Evolutionary conservation across 2,888 invertebrate species (phyloP).

Genomic region (Hirtodrosophila histrioides): DNA sequence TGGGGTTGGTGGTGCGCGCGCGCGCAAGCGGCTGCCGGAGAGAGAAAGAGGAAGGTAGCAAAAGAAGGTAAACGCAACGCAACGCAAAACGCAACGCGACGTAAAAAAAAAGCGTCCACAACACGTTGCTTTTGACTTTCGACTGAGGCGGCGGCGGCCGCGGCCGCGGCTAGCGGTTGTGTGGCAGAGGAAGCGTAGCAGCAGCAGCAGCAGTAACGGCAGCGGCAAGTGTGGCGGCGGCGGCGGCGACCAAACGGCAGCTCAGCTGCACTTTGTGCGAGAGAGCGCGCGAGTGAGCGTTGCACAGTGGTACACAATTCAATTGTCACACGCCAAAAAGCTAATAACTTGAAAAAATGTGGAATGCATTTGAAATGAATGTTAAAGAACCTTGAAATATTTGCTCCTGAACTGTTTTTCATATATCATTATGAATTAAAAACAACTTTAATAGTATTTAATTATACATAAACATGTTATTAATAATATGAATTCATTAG

Average conservation of each 20-base stretch:
- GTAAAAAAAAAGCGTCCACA: constrained; percentile 80
- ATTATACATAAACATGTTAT: too few relatives aligned
- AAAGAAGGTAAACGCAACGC: constrained; percentile 76
- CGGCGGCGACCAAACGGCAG: constrained; percentile 72
- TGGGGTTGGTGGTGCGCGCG: constrained; percentile 49
- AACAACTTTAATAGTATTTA: too few relatives aligned
- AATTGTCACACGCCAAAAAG: constrained; percentile 10
- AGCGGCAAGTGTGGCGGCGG: constrained; percentile 70
- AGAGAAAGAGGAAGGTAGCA: constrained; percentile 48
- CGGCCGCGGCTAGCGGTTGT: constrained; percentile 70
- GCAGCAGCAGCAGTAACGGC: constrained; percentile 54
- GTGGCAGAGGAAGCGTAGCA: constrained; percentile 74
- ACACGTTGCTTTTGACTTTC: constrained; percentile 80
- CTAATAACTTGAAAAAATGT: neutral
- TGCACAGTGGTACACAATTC: constrained; percentile 41
- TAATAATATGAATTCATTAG: too few relatives aligned
- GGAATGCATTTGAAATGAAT: neutral
- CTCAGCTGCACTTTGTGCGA: constrained; percentile 80
- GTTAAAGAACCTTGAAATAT: neutral
- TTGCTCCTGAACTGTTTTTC: too few relatives aligned
- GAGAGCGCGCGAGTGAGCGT: constrained; percentile 57
- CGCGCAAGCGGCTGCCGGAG: constrained; percentile 52
- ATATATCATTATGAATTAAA: too few relatives aligned
- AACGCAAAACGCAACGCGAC: constrained; percentile 78
- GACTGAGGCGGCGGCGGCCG: constrained; percentile 76